Conservation (phyloP, 2,113 vertebrate species). For the Corythoichthys intestinalis region DNA sequence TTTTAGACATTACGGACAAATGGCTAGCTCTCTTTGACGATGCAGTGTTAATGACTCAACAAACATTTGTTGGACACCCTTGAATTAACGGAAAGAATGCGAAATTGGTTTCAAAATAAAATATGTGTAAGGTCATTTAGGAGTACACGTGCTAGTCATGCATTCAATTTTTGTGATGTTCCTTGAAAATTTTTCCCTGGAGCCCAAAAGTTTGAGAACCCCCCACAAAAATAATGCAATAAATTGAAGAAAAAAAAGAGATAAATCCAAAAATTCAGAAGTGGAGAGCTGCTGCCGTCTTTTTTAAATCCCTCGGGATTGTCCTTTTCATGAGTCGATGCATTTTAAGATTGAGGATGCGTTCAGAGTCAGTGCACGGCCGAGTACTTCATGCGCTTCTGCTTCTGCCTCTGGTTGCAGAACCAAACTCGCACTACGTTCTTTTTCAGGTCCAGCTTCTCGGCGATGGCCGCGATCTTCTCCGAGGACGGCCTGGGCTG, state of each 20-base stretch:
- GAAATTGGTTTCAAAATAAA: background rate
- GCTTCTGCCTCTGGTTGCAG: constrained; percentile 92
- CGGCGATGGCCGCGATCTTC: constrained; percentile 89
- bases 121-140: background rate
- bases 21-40: too few relatives aligned
- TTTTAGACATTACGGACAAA: too few relatives aligned
- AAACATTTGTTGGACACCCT: too few relatives aligned
- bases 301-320: background rate
- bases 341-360: constrained; percentile 53
- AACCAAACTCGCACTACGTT: constrained; percentile 95
- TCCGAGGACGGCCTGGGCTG: constrained; percentile 90
- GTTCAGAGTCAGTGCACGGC: constrained; percentile 77
- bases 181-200: background rate
- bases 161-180: background rate
- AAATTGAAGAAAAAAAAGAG: constrained; percentile 31
- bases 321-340: background rate
- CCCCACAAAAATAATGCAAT: constrained; percentile 36
- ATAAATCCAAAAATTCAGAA: constrained; percentile 47
- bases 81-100: too few relatives aligned
- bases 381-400: constrained; percentile 94
- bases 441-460: constrained; percentile 92
- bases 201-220: background rate
- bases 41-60: too few relatives aligned
- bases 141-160: background rate
- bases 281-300: constrained; percentile 18